These are phyloP conservation scores for Drosophila neutralis DNA, from an alignment of 2,888 invertebrate genomes.

Conservation along the genomic window DNA sequence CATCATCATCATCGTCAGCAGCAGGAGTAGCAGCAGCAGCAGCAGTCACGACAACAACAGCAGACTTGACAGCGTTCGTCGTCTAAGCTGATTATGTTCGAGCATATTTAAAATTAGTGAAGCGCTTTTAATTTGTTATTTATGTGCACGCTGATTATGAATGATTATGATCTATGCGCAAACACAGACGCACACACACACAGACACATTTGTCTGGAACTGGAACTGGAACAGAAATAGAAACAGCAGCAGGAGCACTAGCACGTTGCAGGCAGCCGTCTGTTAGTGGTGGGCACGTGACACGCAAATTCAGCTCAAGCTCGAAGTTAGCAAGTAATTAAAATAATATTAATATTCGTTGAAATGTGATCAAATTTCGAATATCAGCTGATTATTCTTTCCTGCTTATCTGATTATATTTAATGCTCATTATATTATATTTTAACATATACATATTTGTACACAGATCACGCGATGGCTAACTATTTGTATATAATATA, in stretches of 20 bases:
- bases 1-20: constrained; percentile 7
- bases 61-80: constrained; percentile 34
- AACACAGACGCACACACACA: constrained; percentile 43
- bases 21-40: background rate
- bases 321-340: background rate
- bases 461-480: background rate
- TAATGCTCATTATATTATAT: background rate
- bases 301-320: constrained; percentile 14
- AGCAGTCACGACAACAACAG: constrained; percentile 9
- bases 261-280: constrained; percentile 41
- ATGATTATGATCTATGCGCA: constrained; percentile 81
- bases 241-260: constrained; percentile 19
- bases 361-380: background rate
- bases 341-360: background rate
- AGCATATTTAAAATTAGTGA: constrained; percentile 81
- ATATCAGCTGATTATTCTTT: background rate
- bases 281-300: constrained; percentile 38
- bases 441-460: background rate
- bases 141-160: constrained; percentile 81
- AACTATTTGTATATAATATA: background rate
- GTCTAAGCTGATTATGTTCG: constrained; percentile 80
- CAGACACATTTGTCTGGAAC: constrained; percentile 21
- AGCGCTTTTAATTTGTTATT: constrained; percentile 81
- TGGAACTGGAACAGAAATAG: constrained; percentile 20
- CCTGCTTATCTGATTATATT: background rate